Conservation (phyloP, 2,888 invertebrate genomes). For the Pyrocoelia pectoralis region DNA sequence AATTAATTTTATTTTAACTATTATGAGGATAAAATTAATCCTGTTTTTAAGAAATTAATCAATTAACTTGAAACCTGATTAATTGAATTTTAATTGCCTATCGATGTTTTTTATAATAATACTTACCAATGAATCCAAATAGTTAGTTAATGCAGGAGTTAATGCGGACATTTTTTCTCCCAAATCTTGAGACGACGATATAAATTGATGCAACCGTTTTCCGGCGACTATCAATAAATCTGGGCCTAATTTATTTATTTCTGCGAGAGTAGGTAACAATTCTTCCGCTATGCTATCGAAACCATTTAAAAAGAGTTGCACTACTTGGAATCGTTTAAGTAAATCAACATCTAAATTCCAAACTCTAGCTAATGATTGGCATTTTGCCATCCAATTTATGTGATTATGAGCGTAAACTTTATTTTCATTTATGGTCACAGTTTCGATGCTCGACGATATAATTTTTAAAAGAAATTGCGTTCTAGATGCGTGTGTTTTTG, state of each 20-base stretch:
- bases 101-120: too few relatives aligned
- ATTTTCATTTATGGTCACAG: conserved; percentile 69
- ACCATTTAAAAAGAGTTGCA: conserved; percentile 70
- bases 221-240: conserved; percentile 83
- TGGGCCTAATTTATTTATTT: conserved; percentile 73
- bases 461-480: conserved; percentile 77
- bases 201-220: conserved; percentile 75
- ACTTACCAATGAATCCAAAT: conserved; percentile 62
- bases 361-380: conserved; percentile 73
- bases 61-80: too few relatives aligned
- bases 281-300: conserved; percentile 69
- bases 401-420: conserved; percentile 62
- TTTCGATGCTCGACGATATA: conserved; percentile 77
- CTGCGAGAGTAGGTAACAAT: conserved; percentile 71
- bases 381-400: conserved; percentile 75
- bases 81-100: too few relatives aligned
- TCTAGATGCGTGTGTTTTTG: conserved; percentile 71
- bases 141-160: conserved; percentile 78
- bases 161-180: conserved; percentile 77
- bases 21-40: too few relatives aligned
- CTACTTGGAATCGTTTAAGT: conserved; percentile 77
- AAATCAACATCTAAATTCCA: conserved; percentile 81
- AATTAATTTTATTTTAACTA: too few relatives aligned
- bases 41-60: too few relatives aligned
- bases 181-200: conserved; percentile 66